Percentiles rank a stretch among this genome's conserved stretches.
Evolutionary conservation across 2,113 vertebrate genomes (phyloP).

Genomic region (Cottus gobio): DNA sequence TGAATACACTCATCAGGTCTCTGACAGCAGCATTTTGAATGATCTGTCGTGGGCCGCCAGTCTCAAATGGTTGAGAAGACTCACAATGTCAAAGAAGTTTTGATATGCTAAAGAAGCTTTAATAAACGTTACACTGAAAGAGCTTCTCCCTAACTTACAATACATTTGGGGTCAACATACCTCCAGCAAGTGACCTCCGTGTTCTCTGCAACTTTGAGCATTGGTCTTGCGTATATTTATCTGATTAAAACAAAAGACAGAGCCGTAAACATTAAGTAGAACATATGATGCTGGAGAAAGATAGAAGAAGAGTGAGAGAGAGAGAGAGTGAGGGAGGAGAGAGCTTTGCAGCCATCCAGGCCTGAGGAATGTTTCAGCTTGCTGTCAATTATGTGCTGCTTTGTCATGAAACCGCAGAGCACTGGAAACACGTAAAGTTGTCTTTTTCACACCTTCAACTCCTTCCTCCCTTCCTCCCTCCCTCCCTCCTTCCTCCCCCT

Average conservation of each 20-base stretch:
- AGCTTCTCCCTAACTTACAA: not conserved
- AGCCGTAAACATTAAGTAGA: not conserved
- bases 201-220: slow-evolving; percentile 1
- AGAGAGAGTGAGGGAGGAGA: slow-evolving; percentile 12
- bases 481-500: not conserved
- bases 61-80: not conserved
- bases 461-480: slow-evolving; percentile 58
- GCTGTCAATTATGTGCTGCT: slow-evolving; percentile 78
- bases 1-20: not conserved
- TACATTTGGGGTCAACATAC: not conserved
- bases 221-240: slow-evolving; percentile 21
- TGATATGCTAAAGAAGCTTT: too few relatives aligned
- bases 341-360: slow-evolving; percentile 27
- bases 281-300: slow-evolving; percentile 4
- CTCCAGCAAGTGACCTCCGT: not conserved
- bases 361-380: slow-evolving; percentile 80
- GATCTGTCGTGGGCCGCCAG: not conserved
- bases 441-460: slow-evolving; percentile 75
- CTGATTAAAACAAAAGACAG: not conserved
- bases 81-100: not conserved
- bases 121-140: not conserved
- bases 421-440: slow-evolving; percentile 71
- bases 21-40: not conserved
- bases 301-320: not conserved
- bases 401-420: slow-evolving; percentile 70